Conservation (phyloP, 1,140 invertebrate genomes). For the Zaprionus tsacasi region DNA sequence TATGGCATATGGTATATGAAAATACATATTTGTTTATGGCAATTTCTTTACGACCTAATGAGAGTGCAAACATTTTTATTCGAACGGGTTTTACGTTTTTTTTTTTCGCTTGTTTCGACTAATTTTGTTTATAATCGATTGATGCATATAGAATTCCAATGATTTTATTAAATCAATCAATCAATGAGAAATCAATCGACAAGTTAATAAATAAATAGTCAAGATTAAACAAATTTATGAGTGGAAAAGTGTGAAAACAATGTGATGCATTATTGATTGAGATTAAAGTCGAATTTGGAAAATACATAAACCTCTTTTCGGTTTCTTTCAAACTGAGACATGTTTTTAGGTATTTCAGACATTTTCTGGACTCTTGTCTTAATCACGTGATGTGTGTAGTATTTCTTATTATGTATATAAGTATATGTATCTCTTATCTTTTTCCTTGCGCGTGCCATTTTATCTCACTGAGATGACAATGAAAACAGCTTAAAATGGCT, state of each 20-base stretch:
- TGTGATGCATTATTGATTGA: neutral
- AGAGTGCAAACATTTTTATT: neutral
- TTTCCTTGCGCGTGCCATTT: constrained; percentile 27
- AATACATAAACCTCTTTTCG: neutral
- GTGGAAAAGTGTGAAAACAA: constrained; percentile 6
- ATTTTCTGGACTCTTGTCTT: neutral
- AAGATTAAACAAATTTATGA: constrained; percentile 21
- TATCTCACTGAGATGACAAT: constrained; percentile 11
- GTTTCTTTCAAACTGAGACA: neutral
- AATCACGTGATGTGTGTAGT: constrained; percentile 1
- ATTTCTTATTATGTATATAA: neutral
- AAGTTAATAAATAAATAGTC: constrained; percentile 15
- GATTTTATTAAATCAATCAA: constrained; percentile 61
- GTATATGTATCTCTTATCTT: constrained; percentile 2
- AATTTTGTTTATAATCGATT: constrained; percentile 16
- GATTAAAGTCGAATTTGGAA: neutral
- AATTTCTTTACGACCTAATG: constrained; percentile 12
- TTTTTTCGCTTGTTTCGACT: neutral
- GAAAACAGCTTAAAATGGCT: constrained; percentile 15
- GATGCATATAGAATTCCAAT: constrained; percentile 26
- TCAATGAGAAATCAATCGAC: constrained; percentile 43
- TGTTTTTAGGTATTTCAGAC: neutral
- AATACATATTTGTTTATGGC: constrained; percentile 16
- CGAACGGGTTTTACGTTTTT: neutral
- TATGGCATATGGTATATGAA: neutral